These are phyloP conservation scores for Pristionchus japonicus DNA, from an alignment of 2,888 invertebrate genomes.

Conservation along the genomic window DNA sequence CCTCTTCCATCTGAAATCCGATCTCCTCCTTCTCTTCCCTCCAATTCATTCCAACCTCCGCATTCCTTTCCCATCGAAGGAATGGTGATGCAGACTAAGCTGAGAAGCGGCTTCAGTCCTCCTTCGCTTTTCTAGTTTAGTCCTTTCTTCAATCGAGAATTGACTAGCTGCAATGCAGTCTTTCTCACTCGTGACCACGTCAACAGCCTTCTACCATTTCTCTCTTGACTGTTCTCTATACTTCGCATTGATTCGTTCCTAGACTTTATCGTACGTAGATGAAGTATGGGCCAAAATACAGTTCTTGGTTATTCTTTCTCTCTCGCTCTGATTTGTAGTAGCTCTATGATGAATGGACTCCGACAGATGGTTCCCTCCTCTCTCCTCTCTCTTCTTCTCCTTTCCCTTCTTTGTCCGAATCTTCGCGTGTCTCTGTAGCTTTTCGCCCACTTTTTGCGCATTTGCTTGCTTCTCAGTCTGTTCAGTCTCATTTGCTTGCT, in stretches of 20 bases:
- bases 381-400: not conserved
- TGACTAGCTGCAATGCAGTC: not conserved
- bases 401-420: conserved; percentile 20
- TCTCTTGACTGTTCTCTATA: too few relatives aligned
- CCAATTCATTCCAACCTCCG: conserved; percentile 13
- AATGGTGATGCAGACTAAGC: not conserved
- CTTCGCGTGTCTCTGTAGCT: conserved; percentile 22
- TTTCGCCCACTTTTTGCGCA: conserved; percentile 4
- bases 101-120: not conserved
- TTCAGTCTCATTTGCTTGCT: not conserved
- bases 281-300: too few relatives aligned
- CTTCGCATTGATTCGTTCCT: too few relatives aligned
- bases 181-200: not conserved
- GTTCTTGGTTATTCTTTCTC: not conserved
- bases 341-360: conserved; percentile 10
- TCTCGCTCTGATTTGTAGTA: not conserved
- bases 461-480: not conserved
- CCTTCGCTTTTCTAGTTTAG: not conserved
- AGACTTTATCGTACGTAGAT: too few relatives aligned
- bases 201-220: not conserved
- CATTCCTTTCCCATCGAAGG: not conserved
- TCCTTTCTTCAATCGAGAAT: too few relatives aligned
- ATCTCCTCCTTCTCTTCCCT: not conserved
- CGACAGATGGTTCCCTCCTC: not conserved
- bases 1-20: not conserved